These are phyloP conservation scores for Liposcelis brunnea DNA, from an alignment of 2,888 invertebrate genomes.

Conservation along the genomic window DNA sequence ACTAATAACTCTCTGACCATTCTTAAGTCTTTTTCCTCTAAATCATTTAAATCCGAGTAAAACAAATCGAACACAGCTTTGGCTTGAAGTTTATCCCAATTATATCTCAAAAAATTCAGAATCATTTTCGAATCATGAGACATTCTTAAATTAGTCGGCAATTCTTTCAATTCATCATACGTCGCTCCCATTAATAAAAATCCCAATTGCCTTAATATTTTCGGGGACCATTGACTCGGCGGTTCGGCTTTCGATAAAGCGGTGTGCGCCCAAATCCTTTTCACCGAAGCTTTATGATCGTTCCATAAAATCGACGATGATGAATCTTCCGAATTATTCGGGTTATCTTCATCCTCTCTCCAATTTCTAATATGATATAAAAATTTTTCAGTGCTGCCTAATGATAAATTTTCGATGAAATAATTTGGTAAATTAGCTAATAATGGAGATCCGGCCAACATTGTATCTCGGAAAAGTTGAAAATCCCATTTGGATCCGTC, in stretches of 20 bases:
- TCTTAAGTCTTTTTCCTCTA: neutral
- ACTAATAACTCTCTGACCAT: neutral
- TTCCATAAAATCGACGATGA: neutral
- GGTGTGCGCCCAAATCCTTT: conserved; percentile 1
- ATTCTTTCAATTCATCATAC: neutral
- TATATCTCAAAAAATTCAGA: neutral
- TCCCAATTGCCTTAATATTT: neutral
- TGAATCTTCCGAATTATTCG: too few species aligned
- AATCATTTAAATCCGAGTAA: neutral
- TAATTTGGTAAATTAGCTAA: conserved; percentile 1
- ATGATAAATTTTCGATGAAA: neutral
- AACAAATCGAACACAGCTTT: conserved; percentile 1
- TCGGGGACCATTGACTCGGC: neutral
- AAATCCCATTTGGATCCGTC: neutral
- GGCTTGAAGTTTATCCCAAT: neutral
- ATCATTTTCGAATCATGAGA: neutral
- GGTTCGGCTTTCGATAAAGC: neutral
- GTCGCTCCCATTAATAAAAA: neutral
- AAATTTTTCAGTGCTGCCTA: neutral
- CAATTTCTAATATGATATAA: neutral
- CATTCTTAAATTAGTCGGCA: neutral
- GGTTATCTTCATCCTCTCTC: neutral
- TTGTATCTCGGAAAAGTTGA: neutral
- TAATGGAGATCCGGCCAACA: neutral
- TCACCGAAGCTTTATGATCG: neutral